Base-by-base conservation (phyloP, 2,888 invertebrate species). In the Dioctria linearis region DNA sequence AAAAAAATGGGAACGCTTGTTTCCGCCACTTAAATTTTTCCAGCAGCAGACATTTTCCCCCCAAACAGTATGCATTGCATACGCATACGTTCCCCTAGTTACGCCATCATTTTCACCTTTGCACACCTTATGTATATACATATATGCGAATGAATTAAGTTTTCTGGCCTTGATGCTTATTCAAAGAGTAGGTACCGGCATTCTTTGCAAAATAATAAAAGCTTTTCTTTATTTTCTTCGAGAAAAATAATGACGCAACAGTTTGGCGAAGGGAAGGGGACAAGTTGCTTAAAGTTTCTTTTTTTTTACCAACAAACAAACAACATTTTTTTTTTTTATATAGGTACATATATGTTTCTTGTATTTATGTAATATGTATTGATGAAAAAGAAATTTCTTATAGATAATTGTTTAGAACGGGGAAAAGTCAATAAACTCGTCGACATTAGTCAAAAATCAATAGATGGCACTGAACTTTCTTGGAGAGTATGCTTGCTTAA, bases 391-490 rank as follows among this genome's bases (percentile, higher is more conserved):
- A 54, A 11, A 54, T 54, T 54, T 54, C 11, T n/a, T 11, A 11
- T 54, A 54, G 11, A 11, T 8, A 11, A 54, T 54, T 11, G 4
- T n/a, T 25, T 25, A 25, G 25, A 25, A 25, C 25, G 25, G 25
- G 25, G 25, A 25, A 6, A 11, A 11, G 8, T 54, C 54, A 54
- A 54, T n/a, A 54, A 54, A 54, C 54, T 54, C 25, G 25, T 46
- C 11, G 11, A n/a, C 54, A 4, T 54, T 54, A 54, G 2, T 25
- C 8, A n/a, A 54, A 54, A 54, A 54, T 54, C 54, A 54, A 54
- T 54, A 54, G 54, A 54, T 54, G 54, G 54, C 54, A 54, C 11
- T 54, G 54, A 54, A 54, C 54, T 54, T n/a, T 25, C 25, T 25
- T 25, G 25, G 25, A 25, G 25, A 25, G 2, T 25, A 25, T 25